Percentiles rank a stretch among this genome's conserved stretches.
These are phyloP conservation scores for Cassiopea xamachana DNA, from an alignment of 30 jellyfish, hydroid and myxozoan species.

Conservation along the genomic window DNA sequence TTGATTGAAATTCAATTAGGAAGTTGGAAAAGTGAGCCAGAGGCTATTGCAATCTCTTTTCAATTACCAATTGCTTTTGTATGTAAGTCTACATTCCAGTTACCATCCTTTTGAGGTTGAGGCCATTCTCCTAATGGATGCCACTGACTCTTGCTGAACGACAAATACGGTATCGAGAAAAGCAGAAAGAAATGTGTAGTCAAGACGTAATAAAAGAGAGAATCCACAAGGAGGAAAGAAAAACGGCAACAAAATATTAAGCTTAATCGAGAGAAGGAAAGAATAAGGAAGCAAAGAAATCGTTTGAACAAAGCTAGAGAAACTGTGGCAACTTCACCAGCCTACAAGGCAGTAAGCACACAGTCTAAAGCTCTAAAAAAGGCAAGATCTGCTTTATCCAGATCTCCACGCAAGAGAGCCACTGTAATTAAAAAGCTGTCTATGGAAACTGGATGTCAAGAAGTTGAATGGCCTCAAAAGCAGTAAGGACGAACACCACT, in stretches of 20 bases:
- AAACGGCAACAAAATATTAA: not conserved
- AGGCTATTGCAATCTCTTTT: not conserved
- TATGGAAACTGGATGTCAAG: not conserved
- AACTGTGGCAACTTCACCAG: not conserved
- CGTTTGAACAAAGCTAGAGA: not conserved
- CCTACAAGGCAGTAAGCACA: not conserved
- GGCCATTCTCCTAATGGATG: not conserved
- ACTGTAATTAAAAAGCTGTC: not conserved
- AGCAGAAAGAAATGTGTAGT: not conserved
- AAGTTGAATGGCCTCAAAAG: not conserved
- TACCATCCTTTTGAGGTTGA: not conserved
- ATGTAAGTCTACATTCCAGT: not conserved
- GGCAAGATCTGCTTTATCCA: not conserved
- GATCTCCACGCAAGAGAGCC: not conserved
- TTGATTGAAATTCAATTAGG: not conserved
- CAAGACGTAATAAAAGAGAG: not conserved
- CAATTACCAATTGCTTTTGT: not conserved
- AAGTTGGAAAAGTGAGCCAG: not conserved
- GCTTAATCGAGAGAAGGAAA: not conserved
- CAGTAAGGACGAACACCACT: not conserved
- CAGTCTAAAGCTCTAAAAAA: not conserved
- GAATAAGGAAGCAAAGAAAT: not conserved
- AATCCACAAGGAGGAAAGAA: not conserved
- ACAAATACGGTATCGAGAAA: not conserved
- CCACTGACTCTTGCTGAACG: not conserved